Conservation (phyloP, 2,797 vertebrate species). For the Takifugu ocellatus region DNA sequence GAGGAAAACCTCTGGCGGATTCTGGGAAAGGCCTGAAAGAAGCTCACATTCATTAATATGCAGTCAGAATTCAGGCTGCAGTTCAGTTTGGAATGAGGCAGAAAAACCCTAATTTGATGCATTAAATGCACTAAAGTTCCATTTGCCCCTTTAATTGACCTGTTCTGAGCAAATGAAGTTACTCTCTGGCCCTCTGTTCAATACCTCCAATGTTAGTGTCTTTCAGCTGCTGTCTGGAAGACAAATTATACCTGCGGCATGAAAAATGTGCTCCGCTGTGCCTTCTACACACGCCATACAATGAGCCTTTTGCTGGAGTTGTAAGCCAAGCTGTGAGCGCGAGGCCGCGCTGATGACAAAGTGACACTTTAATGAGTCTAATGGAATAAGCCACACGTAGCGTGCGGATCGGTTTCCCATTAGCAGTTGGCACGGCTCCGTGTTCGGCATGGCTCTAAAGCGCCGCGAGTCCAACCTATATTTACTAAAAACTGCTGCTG, state of each 20-base stretch:
- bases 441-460: slow-evolving; percentile 32
- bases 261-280: slow-evolving; percentile 45
- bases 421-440: slow-evolving; percentile 37
- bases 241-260: slow-evolving; percentile 55
- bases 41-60: not conserved
- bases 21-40: slow-evolving; percentile 30
- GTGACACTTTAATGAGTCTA: slow-evolving; percentile 70
- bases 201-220: slow-evolving; percentile 40
- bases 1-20: slow-evolving; percentile 25
- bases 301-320: slow-evolving; percentile 59
- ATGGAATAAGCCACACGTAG: slow-evolving; percentile 64
- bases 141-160: slow-evolving; percentile 20
- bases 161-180: slow-evolving; percentile 11
- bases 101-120: slow-evolving; percentile 10
- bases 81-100: slow-evolving; percentile 4
- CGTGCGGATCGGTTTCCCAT: slow-evolving; percentile 54
- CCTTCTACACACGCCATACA: slow-evolving; percentile 48
- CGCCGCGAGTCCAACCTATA: slow-evolving; percentile 31
- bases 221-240: slow-evolving; percentile 57
- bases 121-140: slow-evolving; percentile 10
- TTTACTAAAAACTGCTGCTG: slow-evolving; percentile 64
- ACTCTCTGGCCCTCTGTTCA: slow-evolving; percentile 31
- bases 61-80: not conserved
- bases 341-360: slow-evolving; percentile 59
- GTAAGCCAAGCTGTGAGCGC: slow-evolving; percentile 42